Conservation (phyloP, 2,888 invertebrate genomes). For the Pollenia labialis region DNA sequence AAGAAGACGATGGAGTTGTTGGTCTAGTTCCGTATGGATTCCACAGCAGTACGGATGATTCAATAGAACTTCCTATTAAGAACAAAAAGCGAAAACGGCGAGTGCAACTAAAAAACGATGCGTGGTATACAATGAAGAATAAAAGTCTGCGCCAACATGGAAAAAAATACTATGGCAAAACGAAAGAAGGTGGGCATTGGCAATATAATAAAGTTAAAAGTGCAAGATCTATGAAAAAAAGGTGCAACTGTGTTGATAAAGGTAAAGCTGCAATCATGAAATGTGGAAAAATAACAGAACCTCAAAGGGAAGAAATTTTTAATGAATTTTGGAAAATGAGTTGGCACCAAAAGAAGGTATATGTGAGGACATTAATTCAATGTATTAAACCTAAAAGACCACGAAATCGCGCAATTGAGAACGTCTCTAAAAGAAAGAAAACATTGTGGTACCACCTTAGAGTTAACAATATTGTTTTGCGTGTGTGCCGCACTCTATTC, state of each 20-base stretch:
- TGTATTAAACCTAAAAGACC: constrained; percentile 10
- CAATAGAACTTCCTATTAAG: constrained; percentile 16
- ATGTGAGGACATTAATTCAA: constrained; percentile 8
- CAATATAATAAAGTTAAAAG: constrained; percentile 38
- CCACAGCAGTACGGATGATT: constrained; percentile 15
- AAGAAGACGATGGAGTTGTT: neutral
- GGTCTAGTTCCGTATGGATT: constrained; percentile 36
- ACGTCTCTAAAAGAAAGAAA: neutral
- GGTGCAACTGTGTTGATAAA: constrained; percentile 2
- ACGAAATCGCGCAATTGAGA: constrained; percentile 12
- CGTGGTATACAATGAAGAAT: neutral
- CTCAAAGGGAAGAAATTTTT: constrained; percentile 1
- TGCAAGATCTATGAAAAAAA: constrained; percentile 12
- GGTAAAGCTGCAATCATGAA: neutral
- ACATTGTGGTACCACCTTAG: constrained; percentile 20
- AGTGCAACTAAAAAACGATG: constrained; percentile 11
- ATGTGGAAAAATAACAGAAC: neutral
- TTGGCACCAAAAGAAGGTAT: neutral
- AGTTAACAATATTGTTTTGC: constrained; percentile 24
- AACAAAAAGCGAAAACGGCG: constrained; percentile 18
- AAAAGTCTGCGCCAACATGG: constrained; percentile 1
- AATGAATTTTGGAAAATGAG: constrained; percentile 8
- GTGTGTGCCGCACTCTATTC: constrained; percentile 23
- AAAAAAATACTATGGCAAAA: neutral
- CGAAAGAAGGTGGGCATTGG: constrained; percentile 21